phyloP scores from a whole-genome alignment of 2,113 vertebrate species.

The Cisticola juncidis region DNA sequence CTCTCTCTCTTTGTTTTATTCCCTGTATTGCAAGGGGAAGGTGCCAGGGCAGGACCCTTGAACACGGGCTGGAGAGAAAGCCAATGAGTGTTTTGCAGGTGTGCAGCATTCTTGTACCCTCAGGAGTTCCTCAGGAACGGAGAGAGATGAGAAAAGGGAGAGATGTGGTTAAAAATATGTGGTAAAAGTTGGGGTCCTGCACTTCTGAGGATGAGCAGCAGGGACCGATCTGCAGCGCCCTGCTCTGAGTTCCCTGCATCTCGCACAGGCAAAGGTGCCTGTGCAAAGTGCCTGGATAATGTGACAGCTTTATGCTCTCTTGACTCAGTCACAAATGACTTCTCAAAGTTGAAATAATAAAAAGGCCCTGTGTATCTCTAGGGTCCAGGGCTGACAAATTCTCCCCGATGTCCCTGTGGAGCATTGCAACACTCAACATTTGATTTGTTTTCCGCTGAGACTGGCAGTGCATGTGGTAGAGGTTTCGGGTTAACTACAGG shows the following conservation, averaged over 20 bases:
- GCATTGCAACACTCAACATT: background rate
- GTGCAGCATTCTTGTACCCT: background rate
- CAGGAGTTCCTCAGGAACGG: background rate
- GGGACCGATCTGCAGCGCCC: fast-evolving
- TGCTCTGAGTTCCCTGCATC: background rate
- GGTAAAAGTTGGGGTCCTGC: background rate
- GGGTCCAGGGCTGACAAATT: background rate
- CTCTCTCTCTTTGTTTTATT: background rate
- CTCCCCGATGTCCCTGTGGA: background rate
- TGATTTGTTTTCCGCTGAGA: background rate
- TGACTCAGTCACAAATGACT: background rate
- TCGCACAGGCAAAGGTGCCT: fast-evolving
- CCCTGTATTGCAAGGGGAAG: background rate
- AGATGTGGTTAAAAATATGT: background rate
- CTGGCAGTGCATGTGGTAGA: background rate
- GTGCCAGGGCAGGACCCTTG: background rate
- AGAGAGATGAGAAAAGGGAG: background rate
- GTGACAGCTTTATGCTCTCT: background rate
- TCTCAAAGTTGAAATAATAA: background rate
- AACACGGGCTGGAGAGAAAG: background rate
- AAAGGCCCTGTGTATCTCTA: background rate
- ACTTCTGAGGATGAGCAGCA: background rate
- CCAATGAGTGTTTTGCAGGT: background rate
- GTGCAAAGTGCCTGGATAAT: background rate
- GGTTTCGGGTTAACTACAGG: background rate